Base-by-base conservation (phyloP, 2,888 invertebrate species). In the Pammene fasciana region DNA sequence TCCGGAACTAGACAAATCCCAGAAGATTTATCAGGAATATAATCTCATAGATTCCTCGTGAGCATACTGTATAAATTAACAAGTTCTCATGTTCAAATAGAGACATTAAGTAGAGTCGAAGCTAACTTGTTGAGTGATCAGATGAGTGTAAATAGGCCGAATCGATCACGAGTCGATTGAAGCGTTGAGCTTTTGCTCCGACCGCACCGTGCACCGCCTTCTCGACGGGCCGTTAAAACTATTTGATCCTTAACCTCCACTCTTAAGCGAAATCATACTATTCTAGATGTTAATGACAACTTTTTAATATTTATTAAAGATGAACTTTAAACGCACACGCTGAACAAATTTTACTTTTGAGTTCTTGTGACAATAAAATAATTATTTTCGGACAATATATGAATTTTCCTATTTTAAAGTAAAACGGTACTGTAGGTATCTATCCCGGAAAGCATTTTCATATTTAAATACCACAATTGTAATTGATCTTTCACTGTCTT, bases 241-340 rank as follows among this genome's bases (percentile, higher is more conserved):
- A 78, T 78, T 85, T 85, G 84, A 85, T 82, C 85, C 84, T 75
- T 82, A 78, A 84, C 83, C 82, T 75, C 26, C 68, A 60, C 66
- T 71, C 64, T 70, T 14, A 67, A 66, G 67, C 43, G 61, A 45
- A 45, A 57, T 70, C 62, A 5, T 34, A 46, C 43, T 67, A 54
- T 48, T 59, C 9, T 36, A 34, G 41, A 65, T 41, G 41, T 55
- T 36, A 38, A 48, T 67, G 48, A 48, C 26, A 16, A 14, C 9
- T 34, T 41, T 52, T 52, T 38, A 56, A 46, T 18, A 10, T 9
- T 9, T 54, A 46, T 45, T 61, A 9, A 18, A 16, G 38, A 26
- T 3, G 26, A 1, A 26, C 2, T 26, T 26, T 3, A 26, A 26
- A 26, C 4, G 26, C 26, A 26, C 26, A 26, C 1, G 1, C 26